A percentile compares a stretch with the other conserved stretches of the same genome.
These are phyloP conservation scores for Acrossocheilus wenchowensis DNA, from an alignment of 2,797 vertebrate species.

Conservation along the genomic window DNA sequence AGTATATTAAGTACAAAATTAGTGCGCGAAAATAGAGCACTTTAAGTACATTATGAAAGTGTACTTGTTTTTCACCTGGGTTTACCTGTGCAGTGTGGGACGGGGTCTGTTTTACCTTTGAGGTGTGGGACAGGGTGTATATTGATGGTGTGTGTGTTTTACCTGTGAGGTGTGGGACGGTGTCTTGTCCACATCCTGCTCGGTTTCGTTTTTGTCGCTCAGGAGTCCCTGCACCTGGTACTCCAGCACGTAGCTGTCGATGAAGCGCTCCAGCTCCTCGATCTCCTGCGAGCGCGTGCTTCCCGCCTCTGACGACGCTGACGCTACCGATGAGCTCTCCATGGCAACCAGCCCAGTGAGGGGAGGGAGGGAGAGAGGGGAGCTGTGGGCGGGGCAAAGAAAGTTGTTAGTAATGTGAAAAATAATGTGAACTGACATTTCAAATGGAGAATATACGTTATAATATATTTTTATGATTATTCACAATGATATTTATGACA, in stretches of 20 bases:
- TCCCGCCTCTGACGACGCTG: slow-evolving; percentile 94
- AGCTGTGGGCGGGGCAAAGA: slow-evolving; percentile 60
- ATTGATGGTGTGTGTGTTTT: slow-evolving; percentile 44
- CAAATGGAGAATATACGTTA: background rate
- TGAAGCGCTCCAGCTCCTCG: slow-evolving; percentile 96
- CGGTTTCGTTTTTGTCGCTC: slow-evolving; percentile 88
- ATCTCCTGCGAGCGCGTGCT: slow-evolving; percentile 98
- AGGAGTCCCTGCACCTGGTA: slow-evolving; percentile 98
- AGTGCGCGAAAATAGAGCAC: too few relatives aligned
- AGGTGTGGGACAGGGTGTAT: background rate
- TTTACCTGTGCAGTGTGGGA: too few relatives aligned
- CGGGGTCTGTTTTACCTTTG: background rate
- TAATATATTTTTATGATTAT: background rate
- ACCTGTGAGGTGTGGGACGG: slow-evolving; percentile 86
- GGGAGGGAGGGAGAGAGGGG: slow-evolving; percentile 57
- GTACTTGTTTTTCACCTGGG: too few relatives aligned
- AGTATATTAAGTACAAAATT: too few relatives aligned
- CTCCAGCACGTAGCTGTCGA: slow-evolving; percentile 97
- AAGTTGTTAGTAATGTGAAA: background rate
- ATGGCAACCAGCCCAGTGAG: slow-evolving; percentile 75
- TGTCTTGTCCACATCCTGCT: slow-evolving; percentile 83
- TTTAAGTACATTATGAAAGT: too few relatives aligned
- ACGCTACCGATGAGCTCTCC: slow-evolving; percentile 96
- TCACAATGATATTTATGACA: background rate
- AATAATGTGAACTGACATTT: background rate